phyloP scores from a whole-genome alignment of 1,140 invertebrate genomes.

The Pissodes strobi region DNA sequence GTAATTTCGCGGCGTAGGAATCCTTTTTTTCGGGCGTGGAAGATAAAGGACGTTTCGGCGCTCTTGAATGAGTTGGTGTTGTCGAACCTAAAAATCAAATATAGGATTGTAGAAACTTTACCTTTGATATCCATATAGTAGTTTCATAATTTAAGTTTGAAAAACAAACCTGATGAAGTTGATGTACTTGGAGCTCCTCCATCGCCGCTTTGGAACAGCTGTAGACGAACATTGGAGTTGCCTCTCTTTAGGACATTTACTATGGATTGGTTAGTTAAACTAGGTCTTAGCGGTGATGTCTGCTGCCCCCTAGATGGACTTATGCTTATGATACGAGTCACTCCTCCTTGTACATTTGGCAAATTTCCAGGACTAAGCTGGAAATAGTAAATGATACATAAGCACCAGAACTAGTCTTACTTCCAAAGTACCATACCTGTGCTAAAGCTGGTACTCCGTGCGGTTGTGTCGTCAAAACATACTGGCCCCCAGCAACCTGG shows the following conservation, averaged over 20 bases:
- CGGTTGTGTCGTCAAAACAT: slow-evolving; percentile 47
- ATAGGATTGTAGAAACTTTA: no score
- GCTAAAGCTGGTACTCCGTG: slow-evolving; percentile 48
- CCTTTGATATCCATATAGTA: no score
- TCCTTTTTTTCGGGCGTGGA: slow-evolving; percentile 51
- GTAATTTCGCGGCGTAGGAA: slow-evolving; percentile 48
- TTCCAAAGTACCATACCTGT: slow-evolving; percentile 43
- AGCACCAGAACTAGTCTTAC: no score
- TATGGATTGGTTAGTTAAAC: slow-evolving; percentile 53
- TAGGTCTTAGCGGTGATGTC: slow-evolving; percentile 47
- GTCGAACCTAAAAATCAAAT: slow-evolving; percentile 30
- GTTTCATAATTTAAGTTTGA: no score
- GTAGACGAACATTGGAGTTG: slow-evolving; percentile 46
- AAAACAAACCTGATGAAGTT: slow-evolving; percentile 10
- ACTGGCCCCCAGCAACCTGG: slow-evolving; percentile 52
- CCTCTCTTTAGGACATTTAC: slow-evolving; percentile 51
- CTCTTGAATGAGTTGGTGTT: slow-evolving; percentile 51
- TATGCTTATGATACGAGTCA: slow-evolving; percentile 53
- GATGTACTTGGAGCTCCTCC: background rate
- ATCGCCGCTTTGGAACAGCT: slow-evolving; percentile 44
- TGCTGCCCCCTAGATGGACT: slow-evolving; percentile 47
- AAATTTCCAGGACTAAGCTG: slow-evolving; percentile 43
- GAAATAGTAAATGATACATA: no score
- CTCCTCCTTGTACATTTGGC: slow-evolving; percentile 39
- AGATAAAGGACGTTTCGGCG: slow-evolving; percentile 44